Evolutionary conservation across 2,113 vertebrate genomes (phyloP).

Genomic region (Phalacrocorax pelagicus): DNA sequence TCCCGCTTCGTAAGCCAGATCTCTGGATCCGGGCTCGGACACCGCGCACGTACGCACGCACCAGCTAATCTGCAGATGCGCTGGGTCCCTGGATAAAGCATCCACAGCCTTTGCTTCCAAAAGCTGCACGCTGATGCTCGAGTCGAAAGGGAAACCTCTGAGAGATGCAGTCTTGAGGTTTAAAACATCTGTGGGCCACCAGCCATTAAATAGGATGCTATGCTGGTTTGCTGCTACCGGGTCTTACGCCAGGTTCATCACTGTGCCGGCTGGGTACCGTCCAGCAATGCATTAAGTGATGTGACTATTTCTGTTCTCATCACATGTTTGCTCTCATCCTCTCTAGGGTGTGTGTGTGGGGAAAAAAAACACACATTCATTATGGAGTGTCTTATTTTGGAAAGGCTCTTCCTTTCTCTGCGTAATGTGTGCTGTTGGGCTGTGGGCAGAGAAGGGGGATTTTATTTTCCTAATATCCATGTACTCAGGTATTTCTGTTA

Average conservation of each 20-base stretch:
- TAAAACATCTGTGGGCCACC: conserved; percentile 58
- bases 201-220: conserved; percentile 61
- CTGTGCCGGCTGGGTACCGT: conserved; percentile 48
- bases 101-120: not conserved
- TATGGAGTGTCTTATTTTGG: conserved; percentile 19
- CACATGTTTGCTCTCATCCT: conserved; percentile 59
- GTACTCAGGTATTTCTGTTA: conserved; percentile 19
- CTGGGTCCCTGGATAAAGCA: not conserved
- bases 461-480: conserved; percentile 29
- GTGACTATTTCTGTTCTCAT: conserved; percentile 65
- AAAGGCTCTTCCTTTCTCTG: not conserved
- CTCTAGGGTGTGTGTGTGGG: not conserved
- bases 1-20: not conserved
- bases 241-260: conserved; percentile 48
- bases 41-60: not conserved
- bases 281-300: conserved; percentile 66
- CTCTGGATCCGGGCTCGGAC: not conserved
- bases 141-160: conserved; percentile 1
- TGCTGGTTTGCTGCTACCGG: conserved; percentile 20
- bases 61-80: not conserved
- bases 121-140: not conserved
- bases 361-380: not conserved
- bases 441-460: not conserved
- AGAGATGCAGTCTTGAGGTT: conserved; percentile 3
- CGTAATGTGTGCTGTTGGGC: not conserved